phyloP scores from a whole-genome alignment of 2,113 vertebrate species.

The Pomatostomus ruficeps region DNA sequence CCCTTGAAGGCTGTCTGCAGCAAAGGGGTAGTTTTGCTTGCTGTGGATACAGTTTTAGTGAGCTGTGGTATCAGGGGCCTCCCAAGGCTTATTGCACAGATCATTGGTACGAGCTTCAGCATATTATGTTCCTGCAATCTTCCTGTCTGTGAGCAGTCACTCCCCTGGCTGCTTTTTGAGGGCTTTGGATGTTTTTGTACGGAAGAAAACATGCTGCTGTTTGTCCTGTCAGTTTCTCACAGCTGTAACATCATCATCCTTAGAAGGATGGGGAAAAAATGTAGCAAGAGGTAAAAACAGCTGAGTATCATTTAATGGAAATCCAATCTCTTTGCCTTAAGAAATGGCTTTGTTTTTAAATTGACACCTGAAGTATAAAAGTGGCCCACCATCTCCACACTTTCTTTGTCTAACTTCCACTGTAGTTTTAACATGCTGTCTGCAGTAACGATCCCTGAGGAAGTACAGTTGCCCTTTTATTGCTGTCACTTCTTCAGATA shows the following conservation, averaged over 20 bases:
- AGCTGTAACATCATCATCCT: not conserved
- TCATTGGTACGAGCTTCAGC: not conserved
- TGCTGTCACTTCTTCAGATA: not conserved
- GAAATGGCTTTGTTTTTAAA: not conserved
- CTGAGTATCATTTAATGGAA: not conserved
- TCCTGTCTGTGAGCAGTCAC: not conserved
- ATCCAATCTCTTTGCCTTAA: not conserved
- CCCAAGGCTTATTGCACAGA: not conserved
- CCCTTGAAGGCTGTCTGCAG: not conserved
- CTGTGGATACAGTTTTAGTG: not conserved
- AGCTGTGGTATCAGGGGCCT: not conserved
- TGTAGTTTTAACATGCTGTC: not conserved
- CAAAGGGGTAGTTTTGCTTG: not conserved
- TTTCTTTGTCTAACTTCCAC: not conserved
- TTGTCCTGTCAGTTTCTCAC: not conserved
- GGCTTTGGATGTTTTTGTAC: not conserved
- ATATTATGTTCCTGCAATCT: not conserved
- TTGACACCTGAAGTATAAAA: not conserved
- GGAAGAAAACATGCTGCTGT: not conserved
- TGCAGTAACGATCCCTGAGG: not conserved
- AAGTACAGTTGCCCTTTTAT: not conserved
- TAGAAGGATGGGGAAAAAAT: not conserved
- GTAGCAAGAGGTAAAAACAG: not conserved
- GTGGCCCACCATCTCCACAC: not conserved
- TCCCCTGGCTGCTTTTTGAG: not conserved